A percentile compares a stretch with the other conserved stretches of the same genome.
Conservation (phyloP, 2,888 invertebrate species). For the Hartigia nigra region DNA sequence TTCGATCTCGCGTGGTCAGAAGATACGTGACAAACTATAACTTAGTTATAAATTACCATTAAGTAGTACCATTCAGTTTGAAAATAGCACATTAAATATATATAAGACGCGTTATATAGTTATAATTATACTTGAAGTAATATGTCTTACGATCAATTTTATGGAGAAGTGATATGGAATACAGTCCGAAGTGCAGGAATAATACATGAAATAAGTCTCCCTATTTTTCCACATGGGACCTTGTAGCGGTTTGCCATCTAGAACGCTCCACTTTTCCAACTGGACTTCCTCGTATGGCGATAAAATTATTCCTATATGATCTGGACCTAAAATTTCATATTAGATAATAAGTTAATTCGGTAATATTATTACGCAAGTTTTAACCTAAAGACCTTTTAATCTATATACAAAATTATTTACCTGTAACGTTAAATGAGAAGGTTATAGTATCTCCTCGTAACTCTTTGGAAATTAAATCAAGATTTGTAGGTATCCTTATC, state of each 20-base stretch:
- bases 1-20: no score
- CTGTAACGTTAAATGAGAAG: constrained; percentile 68
- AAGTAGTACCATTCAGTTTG: background rate
- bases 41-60: background rate
- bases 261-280: constrained; percentile 71
- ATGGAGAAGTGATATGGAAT: constrained; percentile 72
- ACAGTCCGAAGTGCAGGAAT: constrained; percentile 72
- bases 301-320: constrained; percentile 75
- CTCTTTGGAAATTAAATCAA: constrained; percentile 66
- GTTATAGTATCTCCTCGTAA: constrained; percentile 61
- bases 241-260: constrained; percentile 69
- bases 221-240: constrained; percentile 70
- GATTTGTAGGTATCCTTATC: constrained; percentile 67
- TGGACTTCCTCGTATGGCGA: constrained; percentile 71
- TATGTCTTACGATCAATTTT: constrained; percentile 70
- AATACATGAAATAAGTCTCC: constrained; percentile 77
- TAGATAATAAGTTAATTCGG: constrained; percentile 3
- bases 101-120: background rate
- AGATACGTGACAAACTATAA: no score
- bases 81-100: background rate
- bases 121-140: background rate
- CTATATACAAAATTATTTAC: constrained; percentile 53
- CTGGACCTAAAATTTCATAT: constrained; percentile 69
- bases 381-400: background rate
- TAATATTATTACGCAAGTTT: background rate